Evolutionary conservation across 2,888 invertebrate genomes (phyloP).

Genomic region (Drosophila pseudotakahashii): DNA sequence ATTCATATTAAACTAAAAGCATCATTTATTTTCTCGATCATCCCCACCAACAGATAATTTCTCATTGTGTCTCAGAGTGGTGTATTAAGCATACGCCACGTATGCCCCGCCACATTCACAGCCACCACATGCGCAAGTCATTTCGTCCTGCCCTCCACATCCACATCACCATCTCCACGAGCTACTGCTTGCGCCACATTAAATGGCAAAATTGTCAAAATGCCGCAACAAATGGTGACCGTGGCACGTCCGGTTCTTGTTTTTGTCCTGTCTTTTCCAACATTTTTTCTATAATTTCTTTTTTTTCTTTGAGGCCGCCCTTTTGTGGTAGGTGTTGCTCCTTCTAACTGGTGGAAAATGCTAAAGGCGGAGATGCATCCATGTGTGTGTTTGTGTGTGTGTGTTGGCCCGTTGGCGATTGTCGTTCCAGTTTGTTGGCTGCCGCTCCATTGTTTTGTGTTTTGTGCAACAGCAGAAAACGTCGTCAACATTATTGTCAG

Average conservation of each 20-base stretch:
- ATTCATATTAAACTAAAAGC: neutral
- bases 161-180: conserved; percentile 2
- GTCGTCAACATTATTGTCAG: conserved; percentile 61
- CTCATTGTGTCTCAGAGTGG: conserved; percentile 27
- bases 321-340: conserved; percentile 43
- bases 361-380: conserved; percentile 17
- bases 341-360: conserved; percentile 10
- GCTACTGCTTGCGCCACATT: conserved; percentile 47
- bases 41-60: conserved; percentile 13
- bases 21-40: neutral
- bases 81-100: conserved; percentile 32
- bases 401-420: conserved; percentile 34
- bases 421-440: conserved; percentile 46
- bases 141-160: conserved; percentile 15
- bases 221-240: conserved; percentile 64
- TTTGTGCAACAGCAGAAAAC: conserved; percentile 65
- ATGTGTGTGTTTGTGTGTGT: conserved; percentile 16
- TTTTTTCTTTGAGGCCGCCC: conserved; percentile 21
- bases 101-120: conserved; percentile 17
- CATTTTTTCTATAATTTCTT: conserved; percentile 14
- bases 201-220: conserved; percentile 64
- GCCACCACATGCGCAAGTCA: conserved; percentile 25
- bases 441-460: conserved; percentile 48
- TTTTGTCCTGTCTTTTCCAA: conserved; percentile 18
- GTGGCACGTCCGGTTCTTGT: conserved; percentile 53